Base-by-base conservation (phyloP, 1,140 invertebrate genomes). In the Drosophila repletoides region DNA sequence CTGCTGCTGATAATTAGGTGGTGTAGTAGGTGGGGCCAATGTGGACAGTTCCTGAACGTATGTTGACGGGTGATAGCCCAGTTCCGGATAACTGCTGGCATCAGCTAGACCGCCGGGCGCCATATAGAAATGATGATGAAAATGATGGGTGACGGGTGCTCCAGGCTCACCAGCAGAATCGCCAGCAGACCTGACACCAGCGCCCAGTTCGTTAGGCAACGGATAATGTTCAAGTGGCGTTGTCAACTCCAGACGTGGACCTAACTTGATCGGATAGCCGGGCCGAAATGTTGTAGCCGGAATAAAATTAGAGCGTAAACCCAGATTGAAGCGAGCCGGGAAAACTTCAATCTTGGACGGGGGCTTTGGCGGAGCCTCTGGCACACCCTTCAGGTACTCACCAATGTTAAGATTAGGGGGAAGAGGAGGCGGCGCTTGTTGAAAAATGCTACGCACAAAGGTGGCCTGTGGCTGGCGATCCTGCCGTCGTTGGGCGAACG, bases 111-210 rank as follows among this genome's bases (percentile, higher is more conserved):
- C 56, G 5, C 41, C 56, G 0, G 83, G 46, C 0, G 73, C 64
- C 81, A 90, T 83, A 74, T 90, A 91, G 64, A 90, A 91, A 41
- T 91, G 90, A 70, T 91, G 90, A 61, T 91, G 90, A 22, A 90
- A 83, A 34, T 91, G 90, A 65, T 90, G 88, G 1, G 88, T 89
- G 1, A 89, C 70, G 0, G 56, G 64, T 19, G 34, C 22, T 17
- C 29, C 33, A n/a, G 5, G 28, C n/a, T 6, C n/a, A 3, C 14
- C 26, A 6, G 12, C 28, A 22, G 14, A 19, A 4, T 56, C 56
- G 1, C 41, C 14, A 6, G 29, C 15, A 9, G 10, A n/a, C n/a
- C n/a, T n/a, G n/a, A n/a, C 12, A 5, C 51, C 14, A 5, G 26
- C n/a, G n/a, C 31, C 24, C 19, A 74, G 6, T 2, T 83, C 64